phyloP scores from a whole-genome alignment of 2,113 vertebrate genomes.

The Mus pahari region DNA sequence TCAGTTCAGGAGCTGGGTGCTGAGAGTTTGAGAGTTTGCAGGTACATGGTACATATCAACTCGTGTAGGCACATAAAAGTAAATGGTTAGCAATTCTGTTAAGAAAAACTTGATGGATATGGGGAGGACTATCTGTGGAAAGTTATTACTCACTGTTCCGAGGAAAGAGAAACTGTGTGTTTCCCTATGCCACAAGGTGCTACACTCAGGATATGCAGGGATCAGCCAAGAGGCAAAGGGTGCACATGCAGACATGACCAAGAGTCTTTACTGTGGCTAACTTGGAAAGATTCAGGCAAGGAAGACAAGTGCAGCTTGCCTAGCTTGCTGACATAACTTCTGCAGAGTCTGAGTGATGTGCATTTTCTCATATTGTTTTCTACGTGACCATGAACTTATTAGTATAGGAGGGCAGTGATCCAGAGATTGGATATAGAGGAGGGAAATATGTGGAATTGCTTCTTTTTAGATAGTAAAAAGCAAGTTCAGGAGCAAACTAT shows the following conservation, averaged over 20 bases:
- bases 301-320: neutral
- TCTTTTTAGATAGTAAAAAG: neutral
- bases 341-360: no score
- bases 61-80: neutral
- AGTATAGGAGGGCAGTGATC: neutral
- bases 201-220: accelerated
- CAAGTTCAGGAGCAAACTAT: neutral
- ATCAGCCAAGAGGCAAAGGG: neutral
- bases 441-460: neutral
- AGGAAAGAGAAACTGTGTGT: neutral
- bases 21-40: neutral
- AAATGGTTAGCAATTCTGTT: neutral
- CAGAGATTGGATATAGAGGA: neutral
- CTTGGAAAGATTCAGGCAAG: neutral
- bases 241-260: neutral
- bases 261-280: neutral
- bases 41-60: neutral
- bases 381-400: neutral
- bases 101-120: neutral
- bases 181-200: accelerated
- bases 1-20: neutral
- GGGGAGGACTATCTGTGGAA: neutral
- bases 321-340: neutral
- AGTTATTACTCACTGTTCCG: neutral
- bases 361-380: neutral